Evolutionary conservation across 2,888 invertebrate genomes (phyloP).

Genomic region (Athripsodes cinereus): DNA sequence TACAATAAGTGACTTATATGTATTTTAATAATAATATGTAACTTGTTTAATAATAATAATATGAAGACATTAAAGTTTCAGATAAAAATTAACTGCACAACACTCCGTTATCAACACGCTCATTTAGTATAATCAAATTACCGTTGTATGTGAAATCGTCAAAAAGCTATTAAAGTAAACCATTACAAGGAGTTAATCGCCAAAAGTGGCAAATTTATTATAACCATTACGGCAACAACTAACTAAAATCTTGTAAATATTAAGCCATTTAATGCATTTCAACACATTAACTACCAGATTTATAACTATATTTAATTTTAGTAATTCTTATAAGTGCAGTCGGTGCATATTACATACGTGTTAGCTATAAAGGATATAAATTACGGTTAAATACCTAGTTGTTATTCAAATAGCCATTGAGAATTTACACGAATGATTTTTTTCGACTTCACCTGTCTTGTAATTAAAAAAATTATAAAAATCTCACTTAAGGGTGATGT

Average conservation of each 20-base stretch:
- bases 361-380: too few species aligned
- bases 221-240: conserved; percentile 10
- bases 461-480: too few species aligned
- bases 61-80: too few species aligned
- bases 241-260: conserved; percentile 21
- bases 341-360: neutral
- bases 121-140: conserved; percentile 13
- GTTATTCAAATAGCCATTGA: too few species aligned
- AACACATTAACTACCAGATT: conserved; percentile 5
- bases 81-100: neutral
- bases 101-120: conserved; percentile 5
- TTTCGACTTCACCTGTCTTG: too few species aligned
- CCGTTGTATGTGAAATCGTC: conserved; percentile 11
- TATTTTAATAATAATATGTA: too few species aligned
- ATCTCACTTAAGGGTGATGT: too few species aligned
- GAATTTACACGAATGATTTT: too few species aligned
- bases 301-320: too few species aligned
- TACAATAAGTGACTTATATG: too few species aligned
- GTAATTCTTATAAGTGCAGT: neutral
- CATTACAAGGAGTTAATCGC: conserved; percentile 16
- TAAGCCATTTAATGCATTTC: conserved; percentile 5
- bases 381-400: too few species aligned
- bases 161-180: conserved; percentile 14
- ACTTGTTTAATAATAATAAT: too few species aligned
- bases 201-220: conserved; percentile 14